Percentiles rank a stretch among this genome's conserved stretches.
phyloP scores from a whole-genome alignment of 2,113 vertebrate species.

The Phalacrocorax brasilianus region DNA sequence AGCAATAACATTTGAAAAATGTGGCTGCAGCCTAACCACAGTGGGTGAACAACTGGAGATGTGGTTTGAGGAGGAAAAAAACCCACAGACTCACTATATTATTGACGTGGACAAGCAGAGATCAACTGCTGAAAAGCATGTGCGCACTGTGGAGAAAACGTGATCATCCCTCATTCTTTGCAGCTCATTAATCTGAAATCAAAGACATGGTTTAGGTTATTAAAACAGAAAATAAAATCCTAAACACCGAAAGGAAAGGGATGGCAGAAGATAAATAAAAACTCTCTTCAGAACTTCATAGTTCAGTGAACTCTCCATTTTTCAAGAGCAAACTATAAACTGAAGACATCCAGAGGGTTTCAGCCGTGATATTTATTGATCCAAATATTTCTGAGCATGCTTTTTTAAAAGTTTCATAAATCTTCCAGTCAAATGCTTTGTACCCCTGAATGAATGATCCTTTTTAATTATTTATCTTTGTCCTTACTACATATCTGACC shows the following conservation, averaged over 20 bases:
- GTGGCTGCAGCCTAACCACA: background rate
- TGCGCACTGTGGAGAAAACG: background rate
- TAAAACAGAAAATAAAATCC: background rate
- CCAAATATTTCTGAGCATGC: background rate
- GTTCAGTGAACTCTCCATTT: background rate
- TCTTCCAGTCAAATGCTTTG: slow-evolving; percentile 4
- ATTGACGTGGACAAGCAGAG: background rate
- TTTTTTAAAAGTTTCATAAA: slow-evolving; percentile 25
- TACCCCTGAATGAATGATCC: background rate
- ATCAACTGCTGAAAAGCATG: background rate
- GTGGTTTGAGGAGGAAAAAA: background rate
- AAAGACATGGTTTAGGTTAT: background rate
- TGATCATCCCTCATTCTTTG: background rate
- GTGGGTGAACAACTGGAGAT: background rate
- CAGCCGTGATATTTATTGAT: background rate
- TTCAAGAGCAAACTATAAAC: background rate
- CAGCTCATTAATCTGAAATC: background rate
- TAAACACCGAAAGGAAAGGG: background rate
- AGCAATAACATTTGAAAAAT: background rate
- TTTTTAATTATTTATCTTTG: slow-evolving; percentile 32
- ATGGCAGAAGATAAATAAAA: background rate
- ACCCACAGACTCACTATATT: background rate
- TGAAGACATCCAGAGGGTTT: background rate
- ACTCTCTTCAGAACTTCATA: background rate
- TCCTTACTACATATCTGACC: background rate